Base-by-base conservation (phyloP, 2,797 vertebrate genomes). In the Astyanax mexicanus region DNA sequence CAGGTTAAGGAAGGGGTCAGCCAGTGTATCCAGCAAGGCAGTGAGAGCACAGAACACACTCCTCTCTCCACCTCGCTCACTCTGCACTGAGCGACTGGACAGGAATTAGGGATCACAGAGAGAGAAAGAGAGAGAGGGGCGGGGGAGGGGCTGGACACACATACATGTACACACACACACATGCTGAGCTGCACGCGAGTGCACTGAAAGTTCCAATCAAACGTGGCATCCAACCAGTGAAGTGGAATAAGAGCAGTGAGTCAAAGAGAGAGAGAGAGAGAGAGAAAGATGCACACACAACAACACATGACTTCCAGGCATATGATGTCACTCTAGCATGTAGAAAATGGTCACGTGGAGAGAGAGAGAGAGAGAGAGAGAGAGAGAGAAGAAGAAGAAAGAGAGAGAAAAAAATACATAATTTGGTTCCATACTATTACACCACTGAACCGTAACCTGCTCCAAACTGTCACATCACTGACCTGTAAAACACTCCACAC, bases 211-310 rank as follows among this genome's bases (percentile, higher is more conserved):
- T 86, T 90, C 88, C 80, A 88, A 89, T 88, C n/a, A 90, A 90
- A 88, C 90, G 82, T 90, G 86, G 90, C 84, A 90, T 89, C 88
- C 86, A 90, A 78, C 84, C 89, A 86, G 82, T 88, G 86, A 86
- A 81, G 88, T 42, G 29, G 72, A n/a, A n/a, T n/a, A n/a, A n/a
- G n/a, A n/a, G n/a, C n/a, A n/a, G n/a, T n/a, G n/a, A n/a, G n/a
- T n/a, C 80, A 45, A 32, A 40, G 60, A 37, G n/a, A 19, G 57
- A 62, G 19, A 62, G 58, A 37, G 35, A 19, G 58, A 70, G 32
- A 57, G 45, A 69, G 54, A 77, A 42, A 75, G 54, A 51, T n/a
- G 69, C 73, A 47, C 55, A 11, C 40, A 49, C 45, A 21, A 70
- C 62, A 58, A 78, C 69, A 74, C 52, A 54, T 61, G 49, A 57